A percentile compares a stretch with the other conserved stretches of the same genome.
Evolutionary conservation across 2,113 vertebrate species (phyloP).

Genomic region (Eclectus roratus): DNA sequence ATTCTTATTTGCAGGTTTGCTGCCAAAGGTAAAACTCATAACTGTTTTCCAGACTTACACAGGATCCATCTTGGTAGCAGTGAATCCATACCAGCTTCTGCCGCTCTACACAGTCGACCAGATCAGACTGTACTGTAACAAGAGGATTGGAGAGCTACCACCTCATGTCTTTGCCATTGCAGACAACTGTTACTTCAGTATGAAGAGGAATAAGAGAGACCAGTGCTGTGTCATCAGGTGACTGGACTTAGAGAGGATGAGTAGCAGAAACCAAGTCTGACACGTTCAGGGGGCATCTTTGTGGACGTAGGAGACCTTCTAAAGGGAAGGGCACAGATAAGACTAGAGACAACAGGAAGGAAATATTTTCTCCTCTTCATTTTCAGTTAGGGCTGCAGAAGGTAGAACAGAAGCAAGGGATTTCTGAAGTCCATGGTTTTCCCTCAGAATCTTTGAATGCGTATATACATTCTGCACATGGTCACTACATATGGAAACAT

Average conservation of each 20-base stretch:
- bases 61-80: conserved; percentile 94
- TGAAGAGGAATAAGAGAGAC: conserved; percentile 84
- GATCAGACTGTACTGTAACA: conserved; percentile 85
- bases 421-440: not conserved
- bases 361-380: not conserved
- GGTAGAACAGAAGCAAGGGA: not conserved
- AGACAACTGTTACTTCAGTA: conserved; percentile 94
- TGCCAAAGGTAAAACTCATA: not conserved
- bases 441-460: not conserved
- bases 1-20: not conserved
- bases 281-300: not conserved
- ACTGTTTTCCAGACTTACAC: conserved; percentile 86
- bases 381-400: not conserved
- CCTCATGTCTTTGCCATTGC: conserved; percentile 94
- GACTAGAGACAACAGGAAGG: not conserved
- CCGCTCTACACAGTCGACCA: conserved; percentile 90
- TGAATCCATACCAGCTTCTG: conserved; percentile 94
- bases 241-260: not conserved
- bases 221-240: conserved; percentile 98
- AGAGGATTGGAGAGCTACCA: conserved; percentile 86
- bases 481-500: not conserved
- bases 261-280: not conserved
- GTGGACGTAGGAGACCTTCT: not conserved
- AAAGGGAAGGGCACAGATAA: not conserved
- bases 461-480: not conserved